Evolutionary conservation across 2,797 vertebrate genomes (phyloP).

Genomic region (Protosalanx chinensis): DNA sequence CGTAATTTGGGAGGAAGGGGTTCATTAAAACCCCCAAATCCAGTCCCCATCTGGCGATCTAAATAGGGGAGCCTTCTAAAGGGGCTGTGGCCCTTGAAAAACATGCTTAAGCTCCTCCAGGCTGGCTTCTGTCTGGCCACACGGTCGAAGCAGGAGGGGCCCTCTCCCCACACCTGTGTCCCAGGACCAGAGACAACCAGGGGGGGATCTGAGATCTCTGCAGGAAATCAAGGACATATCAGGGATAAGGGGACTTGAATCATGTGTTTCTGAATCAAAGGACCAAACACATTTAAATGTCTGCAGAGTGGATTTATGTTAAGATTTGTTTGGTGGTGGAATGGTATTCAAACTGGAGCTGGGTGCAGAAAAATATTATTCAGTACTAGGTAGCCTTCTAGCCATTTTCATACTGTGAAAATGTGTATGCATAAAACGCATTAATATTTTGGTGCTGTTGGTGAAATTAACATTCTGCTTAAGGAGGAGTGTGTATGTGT

Average conservation of each 20-base stretch:
- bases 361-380: neutral
- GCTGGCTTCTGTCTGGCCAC: slow-evolving; percentile 48
- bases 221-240: too few relatives aligned
- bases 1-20: slow-evolving; percentile 19
- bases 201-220: neutral
- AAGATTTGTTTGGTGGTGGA: neutral
- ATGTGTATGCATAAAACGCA: neutral
- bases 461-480: neutral
- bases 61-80: slow-evolving; percentile 62
- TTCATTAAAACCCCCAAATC: slow-evolving; percentile 75
- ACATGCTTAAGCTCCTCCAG: slow-evolving; percentile 69
- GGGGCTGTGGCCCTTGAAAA: slow-evolving; percentile 49
- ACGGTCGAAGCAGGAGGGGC: slow-evolving; percentile 24
- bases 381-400: neutral
- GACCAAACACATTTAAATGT: neutral
- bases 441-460: too few relatives aligned
- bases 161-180: slow-evolving; percentile 43
- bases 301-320: neutral
- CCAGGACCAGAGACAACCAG: slow-evolving; percentile 11
- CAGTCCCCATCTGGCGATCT: slow-evolving; percentile 76
- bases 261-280: neutral
- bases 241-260: neutral
- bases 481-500: too few relatives aligned
- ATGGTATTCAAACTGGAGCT: neutral
- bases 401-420: neutral